Percentiles rank a stretch among this genome's conserved stretches.
Conservation (phyloP, 2,113 vertebrate species). For the Otolemur garnettii region DNA sequence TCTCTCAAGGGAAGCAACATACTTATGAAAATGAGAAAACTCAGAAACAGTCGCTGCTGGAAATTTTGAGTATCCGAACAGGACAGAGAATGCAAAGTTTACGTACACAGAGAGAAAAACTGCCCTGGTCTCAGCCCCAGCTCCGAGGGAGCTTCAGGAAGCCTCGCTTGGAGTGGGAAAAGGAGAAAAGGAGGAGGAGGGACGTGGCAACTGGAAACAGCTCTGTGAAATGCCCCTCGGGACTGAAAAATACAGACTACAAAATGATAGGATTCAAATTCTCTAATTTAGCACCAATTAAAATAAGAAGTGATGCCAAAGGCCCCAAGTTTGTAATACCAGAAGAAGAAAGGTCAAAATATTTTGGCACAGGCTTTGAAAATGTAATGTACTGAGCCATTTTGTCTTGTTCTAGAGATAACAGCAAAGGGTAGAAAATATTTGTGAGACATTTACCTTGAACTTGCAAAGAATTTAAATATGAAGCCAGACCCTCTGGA, state of each 20-base stretch:
- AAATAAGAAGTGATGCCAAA: neutral
- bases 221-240: neutral
- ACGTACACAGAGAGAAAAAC: neutral
- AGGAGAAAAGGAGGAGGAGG: neutral
- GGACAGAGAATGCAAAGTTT: neutral
- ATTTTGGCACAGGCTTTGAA: neutral
- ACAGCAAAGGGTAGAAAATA: neutral
- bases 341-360: neutral
- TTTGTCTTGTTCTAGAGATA: neutral
- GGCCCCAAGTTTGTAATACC: neutral
- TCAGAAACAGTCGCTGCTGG: neutral
- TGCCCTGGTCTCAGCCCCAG: neutral
- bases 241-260: neutral
- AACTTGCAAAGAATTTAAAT: constrained; percentile 53
- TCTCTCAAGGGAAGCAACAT: neutral
- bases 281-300: neutral
- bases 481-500: constrained; percentile 28
- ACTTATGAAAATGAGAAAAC: neutral
- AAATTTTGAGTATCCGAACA: neutral
- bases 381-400: neutral
- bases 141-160: neutral
- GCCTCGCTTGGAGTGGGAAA: neutral
- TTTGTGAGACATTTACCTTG: neutral
- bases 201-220: neutral
- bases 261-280: neutral